Conservation (phyloP, 2,113 vertebrate genomes). For the Garra rufa region DNA sequence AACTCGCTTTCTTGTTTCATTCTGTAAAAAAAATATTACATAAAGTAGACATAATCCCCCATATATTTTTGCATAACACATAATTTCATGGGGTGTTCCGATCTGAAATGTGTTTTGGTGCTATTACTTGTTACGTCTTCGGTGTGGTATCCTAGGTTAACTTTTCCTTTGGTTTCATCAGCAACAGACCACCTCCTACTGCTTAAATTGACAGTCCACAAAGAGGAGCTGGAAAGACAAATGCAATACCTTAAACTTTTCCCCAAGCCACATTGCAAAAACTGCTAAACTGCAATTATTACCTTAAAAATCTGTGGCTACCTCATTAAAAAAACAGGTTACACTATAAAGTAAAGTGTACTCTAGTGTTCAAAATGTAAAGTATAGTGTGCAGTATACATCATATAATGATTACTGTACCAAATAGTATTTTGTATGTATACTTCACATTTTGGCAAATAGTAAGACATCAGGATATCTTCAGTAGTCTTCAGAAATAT, state of each 20-base stretch:
- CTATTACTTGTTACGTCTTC: constrained; percentile 66
- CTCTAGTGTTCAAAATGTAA: too few relatives aligned
- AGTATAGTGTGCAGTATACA: background rate
- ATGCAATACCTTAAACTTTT: background rate
- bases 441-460: background rate
- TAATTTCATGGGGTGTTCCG: background rate
- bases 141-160: constrained; percentile 66
- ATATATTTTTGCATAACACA: background rate
- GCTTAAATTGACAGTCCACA: constrained; percentile 6
- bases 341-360: too few relatives aligned
- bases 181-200: constrained; percentile 49
- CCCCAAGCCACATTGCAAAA: background rate
- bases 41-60: background rate
- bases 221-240: constrained; percentile 7
- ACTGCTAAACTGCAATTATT: background rate
- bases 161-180: constrained; percentile 58
- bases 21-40: background rate
- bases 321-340: too few relatives aligned
- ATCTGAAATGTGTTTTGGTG: background rate
- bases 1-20: background rate
- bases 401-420: background rate
- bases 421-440: background rate
- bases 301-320: background rate
- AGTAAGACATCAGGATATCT: too few relatives aligned
- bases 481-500: too few relatives aligned